Percentiles rank a stretch among this genome's conserved stretches.
phyloP scores from a whole-genome alignment of 2,797 vertebrate species.

The Crotalus adamanteus region DNA sequence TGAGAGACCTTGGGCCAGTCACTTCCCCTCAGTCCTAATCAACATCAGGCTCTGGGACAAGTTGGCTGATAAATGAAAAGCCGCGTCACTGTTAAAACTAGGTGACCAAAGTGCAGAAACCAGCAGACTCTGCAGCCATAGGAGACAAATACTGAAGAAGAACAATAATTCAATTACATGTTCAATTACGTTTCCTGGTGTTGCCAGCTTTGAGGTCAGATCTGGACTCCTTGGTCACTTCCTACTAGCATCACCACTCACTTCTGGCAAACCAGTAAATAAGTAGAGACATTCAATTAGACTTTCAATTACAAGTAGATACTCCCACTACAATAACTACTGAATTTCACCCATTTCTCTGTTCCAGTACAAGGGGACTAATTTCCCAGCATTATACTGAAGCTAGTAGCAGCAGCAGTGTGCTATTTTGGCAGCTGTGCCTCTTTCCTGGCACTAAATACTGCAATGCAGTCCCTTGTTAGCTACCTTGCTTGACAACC shows the following conservation, averaged over 20 bases:
- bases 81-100: neutral
- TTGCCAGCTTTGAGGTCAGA: neutral
- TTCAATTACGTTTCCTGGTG: neutral
- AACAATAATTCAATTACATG: neutral
- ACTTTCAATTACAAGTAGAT: neutral
- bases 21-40: neutral
- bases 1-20: neutral
- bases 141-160: neutral
- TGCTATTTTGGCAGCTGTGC: neutral
- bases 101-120: neutral
- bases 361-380: neutral
- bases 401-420: neutral
- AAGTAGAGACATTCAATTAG: neutral
- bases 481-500: neutral
- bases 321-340: neutral
- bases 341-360: neutral
- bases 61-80: neutral
- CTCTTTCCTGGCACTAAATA: neutral
- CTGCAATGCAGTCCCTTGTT: neutral
- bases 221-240: neutral
- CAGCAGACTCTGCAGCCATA: neutral
- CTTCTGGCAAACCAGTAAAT: neutral
- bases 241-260: neutral
- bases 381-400: neutral
- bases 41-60: neutral